Percentiles rank a stretch among this genome's conserved stretches.
Conservation (phyloP, 2,888 invertebrate genomes). For the Silvanus unidentatus region DNA sequence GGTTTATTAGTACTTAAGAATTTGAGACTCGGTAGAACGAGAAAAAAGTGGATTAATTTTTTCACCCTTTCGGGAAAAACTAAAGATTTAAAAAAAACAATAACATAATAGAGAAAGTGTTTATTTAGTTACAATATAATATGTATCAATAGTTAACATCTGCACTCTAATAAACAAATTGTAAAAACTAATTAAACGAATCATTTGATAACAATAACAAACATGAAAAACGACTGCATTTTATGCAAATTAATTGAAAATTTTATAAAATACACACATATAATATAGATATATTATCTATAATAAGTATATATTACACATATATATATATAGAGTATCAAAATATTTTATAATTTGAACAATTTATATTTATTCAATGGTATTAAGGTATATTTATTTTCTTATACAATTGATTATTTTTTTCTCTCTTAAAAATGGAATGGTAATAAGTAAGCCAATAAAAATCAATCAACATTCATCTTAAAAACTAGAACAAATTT, state of each 20-base stretch:
- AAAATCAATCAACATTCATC: constrained; percentile 1
- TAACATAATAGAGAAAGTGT: constrained; percentile 32
- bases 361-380: neutral
- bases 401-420: no score
- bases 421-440: no score
- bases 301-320: neutral
- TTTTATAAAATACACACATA: constrained; percentile 25
- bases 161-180: constrained; percentile 32
- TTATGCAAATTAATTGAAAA: constrained; percentile 14
- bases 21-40: no score
- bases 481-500: constrained; percentile 11
- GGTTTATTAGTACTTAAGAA: no score
- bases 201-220: constrained; percentile 19
- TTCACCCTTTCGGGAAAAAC: no score
- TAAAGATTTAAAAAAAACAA: constrained; percentile 3
- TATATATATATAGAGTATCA: constrained; percentile 19
- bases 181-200: constrained; percentile 1
- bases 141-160: constrained; percentile 38
- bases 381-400: neutral
- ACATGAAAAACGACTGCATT: constrained; percentile 12
- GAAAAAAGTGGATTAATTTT: no score
- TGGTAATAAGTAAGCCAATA: constrained; percentile 3
- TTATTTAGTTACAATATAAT: constrained; percentile 39
- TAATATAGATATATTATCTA: no score
- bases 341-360: constrained; percentile 22